phyloP scores from a whole-genome alignment of 2,113 vertebrate species.

The Progne subis region DNA sequence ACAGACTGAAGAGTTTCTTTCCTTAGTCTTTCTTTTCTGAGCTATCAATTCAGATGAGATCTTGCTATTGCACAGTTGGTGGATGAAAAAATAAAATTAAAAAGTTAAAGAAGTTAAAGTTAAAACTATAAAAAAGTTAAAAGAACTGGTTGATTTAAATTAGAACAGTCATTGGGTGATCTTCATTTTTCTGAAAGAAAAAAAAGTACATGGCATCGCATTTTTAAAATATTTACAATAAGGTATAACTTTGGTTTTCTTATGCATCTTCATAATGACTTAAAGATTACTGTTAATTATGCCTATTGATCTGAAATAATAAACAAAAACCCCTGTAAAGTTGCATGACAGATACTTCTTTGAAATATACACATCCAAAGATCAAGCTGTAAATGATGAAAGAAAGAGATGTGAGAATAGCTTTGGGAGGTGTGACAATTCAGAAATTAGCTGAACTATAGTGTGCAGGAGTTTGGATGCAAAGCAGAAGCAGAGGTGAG shows the following conservation, averaged over 20 bases:
- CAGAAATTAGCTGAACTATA: not conserved
- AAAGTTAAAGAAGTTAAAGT: too few species aligned
- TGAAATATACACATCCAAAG: not conserved
- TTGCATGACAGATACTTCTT: not conserved
- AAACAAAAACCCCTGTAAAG: not conserved
- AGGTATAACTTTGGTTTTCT: not conserved
- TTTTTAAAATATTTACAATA: not conserved
- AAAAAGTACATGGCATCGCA: rapidly evolving
- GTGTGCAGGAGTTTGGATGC: not conserved
- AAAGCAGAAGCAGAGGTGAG: not conserved
- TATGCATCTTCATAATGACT: not conserved
- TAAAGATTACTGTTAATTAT: not conserved
- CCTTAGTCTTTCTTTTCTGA: not conserved
- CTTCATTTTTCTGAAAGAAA: not conserved
- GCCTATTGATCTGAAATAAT: not conserved
- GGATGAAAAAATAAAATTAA: not conserved
- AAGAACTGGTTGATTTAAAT: not conserved
- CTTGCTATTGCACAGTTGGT: not conserved
- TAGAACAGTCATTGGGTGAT: not conserved
- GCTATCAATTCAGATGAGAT: not conserved
- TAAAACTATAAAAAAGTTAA: not conserved
- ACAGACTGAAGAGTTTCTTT: not conserved
- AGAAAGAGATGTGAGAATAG: not conserved
- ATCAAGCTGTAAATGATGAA: not conserved
- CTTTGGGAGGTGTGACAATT: not conserved